A percentile compares a stretch with the other conserved stretches of the same genome.
Evolutionary conservation across 2,113 vertebrate genomes (phyloP).

Genomic region (Callaeas wilsoni): DNA sequence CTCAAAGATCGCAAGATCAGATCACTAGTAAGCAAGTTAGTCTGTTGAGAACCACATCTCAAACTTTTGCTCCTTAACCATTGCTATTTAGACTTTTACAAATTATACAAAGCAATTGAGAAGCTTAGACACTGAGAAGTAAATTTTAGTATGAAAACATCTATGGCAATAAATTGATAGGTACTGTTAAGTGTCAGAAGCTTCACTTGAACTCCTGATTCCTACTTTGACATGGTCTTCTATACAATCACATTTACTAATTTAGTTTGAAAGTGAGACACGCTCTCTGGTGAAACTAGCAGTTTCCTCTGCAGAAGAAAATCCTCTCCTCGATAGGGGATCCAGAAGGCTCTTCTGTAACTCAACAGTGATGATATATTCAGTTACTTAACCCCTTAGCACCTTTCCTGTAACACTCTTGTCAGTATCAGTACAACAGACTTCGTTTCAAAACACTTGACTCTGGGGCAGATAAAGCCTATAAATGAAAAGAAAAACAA

Average conservation of each 20-base stretch:
- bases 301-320: neutral
- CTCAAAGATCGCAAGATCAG: neutral
- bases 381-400: neutral
- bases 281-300: neutral
- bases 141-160: neutral
- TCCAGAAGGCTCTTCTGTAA: neutral
- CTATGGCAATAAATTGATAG: neutral
- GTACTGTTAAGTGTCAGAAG: neutral
- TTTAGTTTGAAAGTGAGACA: neutral
- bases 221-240: neutral
- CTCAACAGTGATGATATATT: neutral
- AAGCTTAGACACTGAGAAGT: neutral
- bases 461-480: neutral
- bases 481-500: no score
- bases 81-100: neutral
- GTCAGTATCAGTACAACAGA: neutral
- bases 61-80: neutral
- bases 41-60: neutral
- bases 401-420: neutral
- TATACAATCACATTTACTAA: neutral
- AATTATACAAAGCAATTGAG: neutral
- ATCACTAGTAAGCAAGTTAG: neutral
- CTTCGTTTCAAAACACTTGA: neutral
- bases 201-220: neutral
- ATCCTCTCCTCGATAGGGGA: neutral